Percentiles rank a stretch among this genome's conserved stretches.
phyloP scores from a whole-genome alignment of 2,113 vertebrate genomes.

The Eptatretus burgeri region DNA sequence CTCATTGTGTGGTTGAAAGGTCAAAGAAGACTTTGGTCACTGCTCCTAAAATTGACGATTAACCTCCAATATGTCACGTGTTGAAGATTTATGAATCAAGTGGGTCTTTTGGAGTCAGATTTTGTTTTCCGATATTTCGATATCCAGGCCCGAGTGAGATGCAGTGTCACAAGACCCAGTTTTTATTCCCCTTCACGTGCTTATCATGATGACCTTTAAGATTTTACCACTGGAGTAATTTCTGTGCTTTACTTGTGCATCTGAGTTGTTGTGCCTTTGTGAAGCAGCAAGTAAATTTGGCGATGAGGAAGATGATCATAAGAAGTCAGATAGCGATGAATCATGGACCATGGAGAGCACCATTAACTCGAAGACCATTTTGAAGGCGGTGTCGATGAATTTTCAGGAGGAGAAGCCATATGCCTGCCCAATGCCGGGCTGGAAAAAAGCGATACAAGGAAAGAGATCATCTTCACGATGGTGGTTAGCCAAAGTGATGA shows the following conservation, averaged over 20 bases:
- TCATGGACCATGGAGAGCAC: conserved; percentile 97
- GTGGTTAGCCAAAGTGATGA: too few relatives aligned
- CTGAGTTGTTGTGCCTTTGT: not conserved
- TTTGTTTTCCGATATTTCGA: too few relatives aligned
- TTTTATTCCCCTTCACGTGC: too few relatives aligned
- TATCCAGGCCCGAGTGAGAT: too few relatives aligned
- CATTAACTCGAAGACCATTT: conserved; percentile 88
- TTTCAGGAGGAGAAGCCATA: conserved; percentile 91
- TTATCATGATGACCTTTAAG: not conserved
- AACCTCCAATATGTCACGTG: too few relatives aligned
- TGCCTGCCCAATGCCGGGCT: conserved; percentile 80
- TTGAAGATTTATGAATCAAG: too few relatives aligned
- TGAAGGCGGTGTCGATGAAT: conserved; percentile 95
- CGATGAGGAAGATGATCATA: conserved; percentile 77
- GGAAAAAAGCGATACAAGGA: conserved; percentile 98
- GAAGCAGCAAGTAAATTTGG: conserved; percentile 65
- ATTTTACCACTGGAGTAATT: not conserved
- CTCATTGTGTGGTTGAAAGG: too few relatives aligned
- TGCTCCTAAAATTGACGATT: too few relatives aligned
- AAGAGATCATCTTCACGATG: conserved; percentile 7
- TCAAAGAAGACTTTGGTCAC: too few relatives aligned
- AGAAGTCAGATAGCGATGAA: conserved; percentile 90
- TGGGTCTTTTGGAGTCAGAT: too few relatives aligned
- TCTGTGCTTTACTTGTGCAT: not conserved
- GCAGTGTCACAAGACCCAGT: too few relatives aligned